phyloP scores from a whole-genome alignment of 1,140 invertebrate species.

The Halotydeus destructor region DNA sequence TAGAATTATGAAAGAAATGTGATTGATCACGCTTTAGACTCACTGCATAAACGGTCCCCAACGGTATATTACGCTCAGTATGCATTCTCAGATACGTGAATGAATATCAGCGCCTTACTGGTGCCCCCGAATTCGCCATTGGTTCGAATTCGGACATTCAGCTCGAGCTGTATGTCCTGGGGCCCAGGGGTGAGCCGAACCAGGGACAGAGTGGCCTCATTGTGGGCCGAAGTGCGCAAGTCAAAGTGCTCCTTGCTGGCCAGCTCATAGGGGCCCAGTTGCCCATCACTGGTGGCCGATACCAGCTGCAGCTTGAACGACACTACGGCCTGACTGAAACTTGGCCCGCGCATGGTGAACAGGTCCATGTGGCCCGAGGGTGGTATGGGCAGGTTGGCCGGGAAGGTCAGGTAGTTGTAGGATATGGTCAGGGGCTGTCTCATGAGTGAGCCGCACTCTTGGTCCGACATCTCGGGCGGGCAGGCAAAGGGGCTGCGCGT shows the following conservation, averaged over 20 bases:
- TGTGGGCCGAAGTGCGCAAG: slow-evolving; percentile 28
- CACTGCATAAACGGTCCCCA: too few relatives aligned
- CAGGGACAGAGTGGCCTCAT: slow-evolving; percentile 49
- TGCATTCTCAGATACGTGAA: slow-evolving; percentile 3
- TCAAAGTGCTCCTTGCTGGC: slow-evolving; percentile 43
- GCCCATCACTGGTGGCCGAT: slow-evolving; percentile 33
- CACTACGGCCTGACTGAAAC: slow-evolving; percentile 39
- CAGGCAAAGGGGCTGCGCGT: slow-evolving; percentile 38
- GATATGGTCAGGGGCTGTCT: slow-evolving; percentile 56
- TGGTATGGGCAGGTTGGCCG: slow-evolving; percentile 54
- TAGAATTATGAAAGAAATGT: too few relatives aligned
- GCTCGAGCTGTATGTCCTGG: slow-evolving; percentile 64
- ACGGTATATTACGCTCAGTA: too few relatives aligned
- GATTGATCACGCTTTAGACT: too few relatives aligned
- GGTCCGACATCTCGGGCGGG: too few relatives aligned
- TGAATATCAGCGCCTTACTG: neutral
- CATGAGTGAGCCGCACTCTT: too few relatives aligned
- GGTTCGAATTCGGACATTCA: slow-evolving; percentile 58
- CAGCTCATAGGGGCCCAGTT: too few relatives aligned
- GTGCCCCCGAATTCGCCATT: neutral
- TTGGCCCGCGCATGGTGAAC: slow-evolving; percentile 58
- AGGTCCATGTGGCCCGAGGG: slow-evolving; percentile 42
- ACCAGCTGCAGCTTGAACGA: slow-evolving; percentile 50
- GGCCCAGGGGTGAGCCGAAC: slow-evolving; percentile 50
- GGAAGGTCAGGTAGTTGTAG: slow-evolving; percentile 74